Evolutionary conservation across 2,888 invertebrate genomes (phyloP).

Genomic region (Epinotia brunnichana): DNA sequence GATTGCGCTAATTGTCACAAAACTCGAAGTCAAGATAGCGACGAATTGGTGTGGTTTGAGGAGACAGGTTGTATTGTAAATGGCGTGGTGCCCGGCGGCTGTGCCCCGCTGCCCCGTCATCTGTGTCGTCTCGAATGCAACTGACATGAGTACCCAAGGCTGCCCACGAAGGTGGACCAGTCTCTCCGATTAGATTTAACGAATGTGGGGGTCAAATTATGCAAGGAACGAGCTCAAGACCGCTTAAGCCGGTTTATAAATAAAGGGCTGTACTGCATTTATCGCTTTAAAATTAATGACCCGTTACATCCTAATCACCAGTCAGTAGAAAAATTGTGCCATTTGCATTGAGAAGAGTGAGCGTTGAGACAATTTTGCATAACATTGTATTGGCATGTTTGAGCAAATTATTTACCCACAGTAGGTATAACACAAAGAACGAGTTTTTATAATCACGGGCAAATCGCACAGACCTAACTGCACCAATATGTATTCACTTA

Average conservation of each 20-base stretch:
- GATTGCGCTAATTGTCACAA: too few species aligned
- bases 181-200: background rate
- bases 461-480: too few species aligned
- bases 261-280: background rate
- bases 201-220: background rate
- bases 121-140: background rate
- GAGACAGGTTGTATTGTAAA: background rate
- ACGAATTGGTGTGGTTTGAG: too few species aligned
- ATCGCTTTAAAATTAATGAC: background rate
- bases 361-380: too few species aligned
- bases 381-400: background rate
- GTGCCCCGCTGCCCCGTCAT: background rate
- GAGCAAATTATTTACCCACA: background rate
- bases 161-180: background rate
- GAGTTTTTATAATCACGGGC: too few species aligned
- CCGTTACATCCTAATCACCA: background rate
- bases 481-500: too few species aligned
- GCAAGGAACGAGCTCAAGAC: background rate
- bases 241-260: background rate
- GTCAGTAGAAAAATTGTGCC: too few species aligned
- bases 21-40: too few species aligned
- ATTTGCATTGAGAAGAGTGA: too few species aligned
- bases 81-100: background rate
- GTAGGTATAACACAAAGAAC: too few species aligned
- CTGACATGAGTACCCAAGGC: background rate